Conservation (phyloP, 92 coral and sea anemone genomes). For the Heliopora coerulea region DNA sequence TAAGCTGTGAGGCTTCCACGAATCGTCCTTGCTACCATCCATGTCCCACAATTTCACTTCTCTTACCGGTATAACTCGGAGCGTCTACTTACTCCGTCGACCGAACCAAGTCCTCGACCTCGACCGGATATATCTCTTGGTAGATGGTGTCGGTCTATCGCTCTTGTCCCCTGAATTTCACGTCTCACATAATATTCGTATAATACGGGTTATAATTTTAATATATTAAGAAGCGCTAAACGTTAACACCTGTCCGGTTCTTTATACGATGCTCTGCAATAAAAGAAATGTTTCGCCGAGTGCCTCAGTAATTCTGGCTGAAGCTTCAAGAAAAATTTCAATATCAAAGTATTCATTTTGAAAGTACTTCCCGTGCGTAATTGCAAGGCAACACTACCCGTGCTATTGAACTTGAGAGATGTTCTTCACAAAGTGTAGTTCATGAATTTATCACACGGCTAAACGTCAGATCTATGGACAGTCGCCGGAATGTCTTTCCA, state of each 20-base stretch:
- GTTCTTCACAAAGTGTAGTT: too few species aligned
- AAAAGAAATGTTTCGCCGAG: neutral
- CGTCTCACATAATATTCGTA: neutral
- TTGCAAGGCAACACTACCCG: neutral
- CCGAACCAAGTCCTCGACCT: too few species aligned
- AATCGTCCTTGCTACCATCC: neutral
- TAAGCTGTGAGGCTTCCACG: neutral
- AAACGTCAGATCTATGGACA: too few species aligned
- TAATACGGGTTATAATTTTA: constrained; percentile 3
- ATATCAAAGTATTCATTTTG: neutral
- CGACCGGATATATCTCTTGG: too few species aligned
- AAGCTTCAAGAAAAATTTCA: neutral
- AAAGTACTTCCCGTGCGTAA: constrained; percentile 1
- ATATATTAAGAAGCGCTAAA: neutral
- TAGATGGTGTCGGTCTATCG: too few species aligned
- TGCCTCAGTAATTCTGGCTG: too few species aligned
- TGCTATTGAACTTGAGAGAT: neutral
- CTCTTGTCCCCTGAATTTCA: neutral
- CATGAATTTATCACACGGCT: too few species aligned
- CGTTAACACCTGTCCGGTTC: constrained; percentile 6
- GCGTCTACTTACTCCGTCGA: too few species aligned
- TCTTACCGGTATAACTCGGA: too few species aligned
- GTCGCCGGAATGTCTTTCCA: too few species aligned
- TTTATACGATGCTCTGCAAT: too few species aligned
- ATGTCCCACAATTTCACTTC: neutral